phyloP scores from a whole-genome alignment of 2,797 vertebrate species.

The Caiman crocodilus region DNA sequence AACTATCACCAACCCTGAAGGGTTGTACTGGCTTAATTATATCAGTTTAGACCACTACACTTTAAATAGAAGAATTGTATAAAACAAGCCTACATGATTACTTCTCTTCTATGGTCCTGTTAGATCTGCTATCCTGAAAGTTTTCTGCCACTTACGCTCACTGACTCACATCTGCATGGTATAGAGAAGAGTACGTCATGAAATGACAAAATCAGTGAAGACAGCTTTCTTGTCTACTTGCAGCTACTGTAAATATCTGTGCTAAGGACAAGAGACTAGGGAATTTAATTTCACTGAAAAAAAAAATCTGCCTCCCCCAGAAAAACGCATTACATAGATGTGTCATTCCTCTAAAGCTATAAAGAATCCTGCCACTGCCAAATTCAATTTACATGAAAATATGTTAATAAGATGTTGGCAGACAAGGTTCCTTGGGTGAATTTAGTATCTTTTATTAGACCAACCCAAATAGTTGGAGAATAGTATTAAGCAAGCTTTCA shows the following conservation, averaged over 20 bases:
- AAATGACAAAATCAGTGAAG: neutral
- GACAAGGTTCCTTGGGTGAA: no score
- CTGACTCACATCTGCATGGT: neutral
- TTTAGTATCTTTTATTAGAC: no score
- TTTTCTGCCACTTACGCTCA: neutral
- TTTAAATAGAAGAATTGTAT: neutral
- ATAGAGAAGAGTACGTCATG: neutral
- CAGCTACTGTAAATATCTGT: neutral
- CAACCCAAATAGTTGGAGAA: no score
- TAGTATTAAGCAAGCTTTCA: no score
- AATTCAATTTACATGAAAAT: neutral
- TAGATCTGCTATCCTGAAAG: neutral
- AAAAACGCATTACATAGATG: neutral
- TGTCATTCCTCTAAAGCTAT: neutral
- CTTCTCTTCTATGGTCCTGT: neutral
- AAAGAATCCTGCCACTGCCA: neutral
- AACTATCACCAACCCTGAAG: neutral
- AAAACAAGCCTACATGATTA: neutral
- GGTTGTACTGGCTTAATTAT: neutral
- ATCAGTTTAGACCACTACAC: neutral
- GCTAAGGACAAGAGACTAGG: neutral
- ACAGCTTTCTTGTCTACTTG: neutral
- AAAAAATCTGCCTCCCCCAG: neutral
- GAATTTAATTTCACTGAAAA: neutral
- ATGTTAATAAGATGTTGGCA: conserved; percentile 5